phyloP scores from a whole-genome alignment of 2,888 invertebrate species.

The Drosophila meridionalis region DNA sequence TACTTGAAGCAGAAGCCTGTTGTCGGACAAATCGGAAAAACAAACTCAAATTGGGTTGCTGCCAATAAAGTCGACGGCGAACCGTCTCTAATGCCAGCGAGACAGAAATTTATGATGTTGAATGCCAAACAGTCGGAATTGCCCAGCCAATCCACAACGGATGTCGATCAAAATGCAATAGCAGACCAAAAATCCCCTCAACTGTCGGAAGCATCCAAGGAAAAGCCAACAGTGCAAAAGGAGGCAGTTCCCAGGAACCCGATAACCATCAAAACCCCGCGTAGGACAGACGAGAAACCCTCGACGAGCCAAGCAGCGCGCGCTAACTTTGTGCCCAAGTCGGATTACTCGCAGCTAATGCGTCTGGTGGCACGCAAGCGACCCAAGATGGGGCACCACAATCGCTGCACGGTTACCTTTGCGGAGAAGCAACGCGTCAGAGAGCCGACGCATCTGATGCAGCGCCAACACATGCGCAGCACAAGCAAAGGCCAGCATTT shows the following conservation, averaged over 20 bases:
- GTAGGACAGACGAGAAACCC: neutral
- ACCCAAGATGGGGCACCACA: neutral
- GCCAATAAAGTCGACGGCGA: neutral
- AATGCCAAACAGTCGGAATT: neutral
- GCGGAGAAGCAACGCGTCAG: constrained; percentile 1
- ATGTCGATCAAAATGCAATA: too few relatives aligned
- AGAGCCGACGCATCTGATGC: neutral
- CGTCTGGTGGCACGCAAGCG: constrained; percentile 43
- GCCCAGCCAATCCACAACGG: neutral
- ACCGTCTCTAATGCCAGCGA: neutral
- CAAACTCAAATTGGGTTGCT: neutral
- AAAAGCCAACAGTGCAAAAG: too few relatives aligned
- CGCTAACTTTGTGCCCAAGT: neutral
- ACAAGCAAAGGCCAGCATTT: neutral
- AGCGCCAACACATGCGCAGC: neutral
- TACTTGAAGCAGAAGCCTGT: neutral
- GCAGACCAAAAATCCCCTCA: neutral
- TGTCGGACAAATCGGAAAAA: neutral
- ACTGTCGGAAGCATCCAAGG: neutral
- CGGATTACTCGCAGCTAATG: constrained; percentile 58
- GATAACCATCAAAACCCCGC: neutral
- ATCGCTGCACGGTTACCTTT: constrained; percentile 10
- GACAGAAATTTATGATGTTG: neutral
- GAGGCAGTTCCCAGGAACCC: neutral
- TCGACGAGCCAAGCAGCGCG: neutral